A percentile compares a stretch with the other conserved stretches of the same genome.
These are phyloP conservation scores for Ophioninae sp. DNA, from an alignment of 2,888 invertebrate genomes.

Conservation along the genomic window DNA sequence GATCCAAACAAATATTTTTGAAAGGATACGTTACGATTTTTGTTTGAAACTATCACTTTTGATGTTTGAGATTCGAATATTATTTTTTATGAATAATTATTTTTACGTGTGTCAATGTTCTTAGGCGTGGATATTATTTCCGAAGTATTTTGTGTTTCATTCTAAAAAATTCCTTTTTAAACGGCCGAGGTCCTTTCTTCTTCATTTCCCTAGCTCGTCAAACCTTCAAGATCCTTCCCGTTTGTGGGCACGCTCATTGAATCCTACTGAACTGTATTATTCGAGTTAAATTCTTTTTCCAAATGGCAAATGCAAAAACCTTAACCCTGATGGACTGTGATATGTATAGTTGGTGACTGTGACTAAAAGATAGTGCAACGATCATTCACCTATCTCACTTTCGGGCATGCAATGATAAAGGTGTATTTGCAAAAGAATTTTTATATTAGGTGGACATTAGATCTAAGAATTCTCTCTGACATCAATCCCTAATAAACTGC, in stretches of 20 bases:
- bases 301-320: not conserved
- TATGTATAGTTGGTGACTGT: not conserved
- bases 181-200: not conserved
- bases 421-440: not conserved
- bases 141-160: not conserved
- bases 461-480: not conserved
- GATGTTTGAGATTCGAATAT: not conserved
- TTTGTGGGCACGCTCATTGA: not conserved
- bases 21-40: not conserved
- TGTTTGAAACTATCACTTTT: not conserved
- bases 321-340: not conserved
- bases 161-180: not conserved
- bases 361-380: not conserved
- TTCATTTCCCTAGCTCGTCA: not conserved
- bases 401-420: not conserved
- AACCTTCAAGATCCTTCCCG: not conserved
- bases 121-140: not conserved
- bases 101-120: not conserved
- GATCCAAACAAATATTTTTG: not conserved
- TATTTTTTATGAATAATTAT: not conserved
- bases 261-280: too few species aligned
- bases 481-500: not conserved
- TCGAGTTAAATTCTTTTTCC: not conserved
- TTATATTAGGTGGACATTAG: not conserved
- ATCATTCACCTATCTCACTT: not conserved